phyloP scores from a whole-genome alignment of 2,113 vertebrate genomes.

The Leucoraja erinaceus region DNA sequence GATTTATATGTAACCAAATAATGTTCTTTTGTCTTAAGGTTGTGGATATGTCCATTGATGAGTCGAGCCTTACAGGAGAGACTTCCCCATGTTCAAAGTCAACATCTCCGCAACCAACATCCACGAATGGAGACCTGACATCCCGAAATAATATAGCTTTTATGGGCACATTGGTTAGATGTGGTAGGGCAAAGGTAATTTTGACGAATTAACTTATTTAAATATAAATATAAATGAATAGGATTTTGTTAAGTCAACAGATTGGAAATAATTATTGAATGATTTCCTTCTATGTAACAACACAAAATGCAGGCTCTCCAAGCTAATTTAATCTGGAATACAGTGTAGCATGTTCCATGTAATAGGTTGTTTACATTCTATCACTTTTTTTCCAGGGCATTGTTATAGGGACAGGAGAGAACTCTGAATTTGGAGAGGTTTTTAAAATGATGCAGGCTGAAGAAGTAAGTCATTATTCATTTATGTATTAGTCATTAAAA shows the following conservation, averaged over 20 bases:
- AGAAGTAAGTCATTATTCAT: conserved; percentile 66
- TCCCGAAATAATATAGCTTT: conserved; percentile 93
- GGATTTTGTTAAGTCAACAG: background rate
- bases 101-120: conserved; percentile 64
- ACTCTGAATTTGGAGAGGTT: conserved; percentile 93
- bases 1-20: background rate
- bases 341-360: background rate
- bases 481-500: background rate
- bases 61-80: conserved; percentile 93
- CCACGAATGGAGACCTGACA: conserved; percentile 77
- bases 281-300: background rate
- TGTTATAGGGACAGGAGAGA: conserved; percentile 95
- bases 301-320: background rate
- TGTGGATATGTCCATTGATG: conserved; percentile 80
- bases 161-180: conserved; percentile 96
- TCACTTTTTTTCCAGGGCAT: conserved; percentile 68
- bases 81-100: conserved; percentile 82
- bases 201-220: background rate
- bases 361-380: background rate
- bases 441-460: conserved; percentile 99
- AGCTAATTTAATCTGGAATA: background rate
- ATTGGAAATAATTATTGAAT: background rate
- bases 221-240: background rate
- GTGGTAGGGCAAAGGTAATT: conserved; percentile 90
- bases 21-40: conserved; percentile 57